phyloP scores from a whole-genome alignment of 1,140 invertebrate species.

The Gryon sp. region DNA sequence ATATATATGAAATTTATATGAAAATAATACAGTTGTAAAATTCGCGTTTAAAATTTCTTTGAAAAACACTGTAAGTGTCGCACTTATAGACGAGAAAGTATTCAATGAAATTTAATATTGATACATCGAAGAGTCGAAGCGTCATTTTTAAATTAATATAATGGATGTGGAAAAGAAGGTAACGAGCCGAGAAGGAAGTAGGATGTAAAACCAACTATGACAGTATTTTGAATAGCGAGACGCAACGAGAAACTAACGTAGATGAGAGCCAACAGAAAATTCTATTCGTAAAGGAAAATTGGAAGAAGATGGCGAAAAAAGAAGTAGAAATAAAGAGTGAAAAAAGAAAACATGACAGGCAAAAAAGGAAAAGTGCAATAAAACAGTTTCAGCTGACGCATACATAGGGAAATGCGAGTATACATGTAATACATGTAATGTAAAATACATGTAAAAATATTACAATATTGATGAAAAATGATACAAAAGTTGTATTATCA shows the following conservation, averaged over 20 bases:
- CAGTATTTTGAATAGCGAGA: constrained; percentile 33
- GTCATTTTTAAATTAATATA: constrained; percentile 44
- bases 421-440: too few relatives aligned
- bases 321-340: too few relatives aligned
- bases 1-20: too few relatives aligned
- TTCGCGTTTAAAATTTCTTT: constrained; percentile 10
- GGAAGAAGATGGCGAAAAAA: constrained; percentile 38
- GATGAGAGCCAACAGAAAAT: constrained; percentile 33
- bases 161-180: constrained; percentile 44
- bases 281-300: constrained; percentile 41
- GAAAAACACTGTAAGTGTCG: constrained; percentile 12
- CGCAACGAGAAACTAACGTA: constrained; percentile 12
- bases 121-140: constrained; percentile 33
- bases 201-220: constrained; percentile 36
- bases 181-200: constrained; percentile 30
- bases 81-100: neutral
- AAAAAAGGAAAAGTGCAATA: constrained; percentile 30
- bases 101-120: constrained; percentile 48
- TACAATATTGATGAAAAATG: constrained; percentile 28
- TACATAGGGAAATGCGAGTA: constrained; percentile 39
- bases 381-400: constrained; percentile 30
- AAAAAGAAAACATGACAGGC: too few relatives aligned
- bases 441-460: too few relatives aligned
- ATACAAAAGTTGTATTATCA: too few relatives aligned
- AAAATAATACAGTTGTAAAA: neutral